A percentile compares a stretch with the other conserved stretches of the same genome.
These are phyloP conservation scores for Helicolenus hilgendorfi DNA, from an alignment of 2,797 vertebrate genomes.

Conservation along the genomic window DNA sequence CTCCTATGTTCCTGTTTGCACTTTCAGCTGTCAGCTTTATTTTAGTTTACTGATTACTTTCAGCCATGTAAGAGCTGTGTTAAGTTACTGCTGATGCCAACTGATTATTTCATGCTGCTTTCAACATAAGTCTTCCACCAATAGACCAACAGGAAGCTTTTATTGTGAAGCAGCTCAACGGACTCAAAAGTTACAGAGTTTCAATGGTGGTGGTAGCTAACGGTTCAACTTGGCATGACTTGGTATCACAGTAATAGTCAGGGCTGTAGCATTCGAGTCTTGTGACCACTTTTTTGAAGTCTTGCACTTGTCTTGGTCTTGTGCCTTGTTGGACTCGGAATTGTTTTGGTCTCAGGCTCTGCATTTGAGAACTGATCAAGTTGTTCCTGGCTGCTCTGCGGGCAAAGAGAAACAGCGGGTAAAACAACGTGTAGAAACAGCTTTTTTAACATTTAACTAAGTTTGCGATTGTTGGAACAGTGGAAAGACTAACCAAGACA, in stretches of 20 bases:
- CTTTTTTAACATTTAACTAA: not conserved
- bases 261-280: not conserved
- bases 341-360: not conserved
- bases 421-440: no score
- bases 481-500: not conserved
- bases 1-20: not conserved
- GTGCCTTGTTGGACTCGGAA: not conserved
- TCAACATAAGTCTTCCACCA: not conserved
- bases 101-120: not conserved
- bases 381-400: not conserved
- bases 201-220: not conserved
- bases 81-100: not conserved
- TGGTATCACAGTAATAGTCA: not conserved
- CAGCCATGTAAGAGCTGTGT: not conserved
- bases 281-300: not conserved
- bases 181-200: not conserved
- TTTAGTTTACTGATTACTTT: not conserved
- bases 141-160: not conserved
- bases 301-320: not conserved
- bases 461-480: not conserved
- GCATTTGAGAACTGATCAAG: not conserved
- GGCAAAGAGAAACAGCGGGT: no score
- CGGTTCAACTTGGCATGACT: not conserved
- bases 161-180: not conserved
- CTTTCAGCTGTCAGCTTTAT: not conserved